Base-by-base conservation (phyloP, 2,113 vertebrate genomes). In the Vicugna pacos region DNA sequence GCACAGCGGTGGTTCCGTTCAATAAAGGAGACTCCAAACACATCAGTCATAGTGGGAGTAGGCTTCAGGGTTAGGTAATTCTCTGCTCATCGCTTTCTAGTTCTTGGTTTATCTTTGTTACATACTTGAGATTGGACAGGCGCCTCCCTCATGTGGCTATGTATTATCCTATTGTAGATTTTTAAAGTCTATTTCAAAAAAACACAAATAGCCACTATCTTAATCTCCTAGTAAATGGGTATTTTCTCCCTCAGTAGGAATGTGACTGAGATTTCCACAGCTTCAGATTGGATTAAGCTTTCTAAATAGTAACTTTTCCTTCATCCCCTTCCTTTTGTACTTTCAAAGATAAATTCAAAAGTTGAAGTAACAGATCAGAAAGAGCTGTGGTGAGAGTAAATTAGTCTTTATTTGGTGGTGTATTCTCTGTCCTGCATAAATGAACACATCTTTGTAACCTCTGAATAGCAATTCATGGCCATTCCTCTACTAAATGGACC, bases 191-290 rank as follows among this genome's bases (percentile, higher is more conserved):
- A 76, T 64, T 96, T 92, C 65, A 17, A 80, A 86, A 60, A 95
- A 94, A 94, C 56, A 48, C 76, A 93, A 94, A 92, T 93, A 92
- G 64, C 65, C 32, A 85, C 87, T 83, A 94, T 58, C 96, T 97
- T 96, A 90, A 62, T 92, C 56, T 97, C 58, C 48, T 92, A 87
- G 58, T 92, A 94, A 94, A 93, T 81, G 65, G n/a, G 67, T 86
- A 89, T 90, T 95, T 97, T 93, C 86, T 69, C 17, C 56, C 28
- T 76, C 48, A 76, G 9, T 67, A 93, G 76, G 67, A 95, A 83
- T 28, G 89, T 93, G 48, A 52, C 26, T 93, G 67, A 22, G 56
- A 83, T 96, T 95, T 84, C 79, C 48, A 94, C n/a, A 94, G 64
- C n/a, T 93, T 94, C 65, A 58, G 65, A 72, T 52, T 83, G 56